These are phyloP conservation scores for Brachyhypopomus occidentalis DNA, from an alignment of 2,113 vertebrate genomes.

Conservation along the genomic window DNA sequence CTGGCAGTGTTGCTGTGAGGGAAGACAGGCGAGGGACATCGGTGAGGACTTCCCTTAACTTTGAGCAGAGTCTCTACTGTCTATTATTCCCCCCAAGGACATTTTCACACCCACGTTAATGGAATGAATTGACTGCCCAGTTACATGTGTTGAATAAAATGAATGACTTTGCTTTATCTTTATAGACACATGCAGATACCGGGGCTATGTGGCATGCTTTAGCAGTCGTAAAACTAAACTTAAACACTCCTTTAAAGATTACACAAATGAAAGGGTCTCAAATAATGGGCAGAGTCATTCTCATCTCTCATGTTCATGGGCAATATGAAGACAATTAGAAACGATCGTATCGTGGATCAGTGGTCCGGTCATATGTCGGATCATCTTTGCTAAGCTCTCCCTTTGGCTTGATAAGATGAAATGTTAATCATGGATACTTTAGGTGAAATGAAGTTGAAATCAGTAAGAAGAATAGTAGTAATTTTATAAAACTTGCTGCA, in stretches of 20 bases:
- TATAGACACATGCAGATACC: background rate
- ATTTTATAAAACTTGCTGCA: no score
- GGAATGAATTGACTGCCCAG: background rate
- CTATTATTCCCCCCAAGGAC: conserved; percentile 6
- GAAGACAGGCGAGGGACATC: conserved; percentile 15
- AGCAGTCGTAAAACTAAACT: background rate
- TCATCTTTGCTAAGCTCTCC: background rate
- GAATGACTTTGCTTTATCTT: background rate
- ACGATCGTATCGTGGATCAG: no score
- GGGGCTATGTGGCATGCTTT: background rate
- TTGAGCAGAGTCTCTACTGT: background rate
- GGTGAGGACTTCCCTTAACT: conserved; percentile 23
- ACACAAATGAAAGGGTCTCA: background rate
- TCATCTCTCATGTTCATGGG: conserved; percentile 1
- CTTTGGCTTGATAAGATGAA: background rate
- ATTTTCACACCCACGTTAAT: conserved; percentile 43
- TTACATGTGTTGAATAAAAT: background rate
- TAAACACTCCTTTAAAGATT: background rate
- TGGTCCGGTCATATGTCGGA: background rate
- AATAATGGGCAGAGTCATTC: background rate
- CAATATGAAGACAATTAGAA: background rate
- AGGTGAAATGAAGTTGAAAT: background rate
- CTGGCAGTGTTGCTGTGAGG: conserved; percentile 39
- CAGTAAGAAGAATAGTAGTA: background rate
- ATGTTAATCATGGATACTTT: background rate